phyloP scores from a whole-genome alignment of 1,140 invertebrate genomes.

The Eueides isabella region DNA sequence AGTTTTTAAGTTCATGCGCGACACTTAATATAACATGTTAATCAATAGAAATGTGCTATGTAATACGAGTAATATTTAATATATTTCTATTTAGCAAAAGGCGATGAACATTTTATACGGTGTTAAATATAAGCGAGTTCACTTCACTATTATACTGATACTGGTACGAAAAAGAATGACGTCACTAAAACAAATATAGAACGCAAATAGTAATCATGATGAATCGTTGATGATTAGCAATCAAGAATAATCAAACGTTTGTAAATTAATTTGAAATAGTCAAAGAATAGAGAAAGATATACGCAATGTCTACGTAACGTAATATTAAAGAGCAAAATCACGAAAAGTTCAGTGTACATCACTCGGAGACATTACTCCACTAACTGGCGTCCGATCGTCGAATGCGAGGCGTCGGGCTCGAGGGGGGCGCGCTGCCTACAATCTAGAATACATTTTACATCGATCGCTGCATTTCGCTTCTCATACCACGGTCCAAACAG shows the following conservation, averaged over 20 bases:
- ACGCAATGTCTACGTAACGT: background rate
- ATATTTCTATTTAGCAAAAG: background rate
- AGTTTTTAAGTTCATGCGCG: background rate
- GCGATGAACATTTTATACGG: background rate
- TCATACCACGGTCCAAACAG: constrained; percentile 38
- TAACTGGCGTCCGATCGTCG: constrained; percentile 33
- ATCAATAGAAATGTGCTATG: background rate
- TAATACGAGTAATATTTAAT: background rate
- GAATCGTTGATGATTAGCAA: background rate
- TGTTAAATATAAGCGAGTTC: background rate
- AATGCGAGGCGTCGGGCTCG: constrained; percentile 39
- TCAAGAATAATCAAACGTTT: constrained; percentile 6
- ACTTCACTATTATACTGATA: constrained; percentile 13
- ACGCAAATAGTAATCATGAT: background rate
- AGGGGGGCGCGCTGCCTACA: constrained; percentile 48
- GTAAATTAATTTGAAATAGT: background rate
- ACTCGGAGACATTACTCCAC: constrained; percentile 19
- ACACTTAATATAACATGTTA: background rate
- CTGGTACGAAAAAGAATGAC: constrained; percentile 16
- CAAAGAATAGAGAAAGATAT: background rate
- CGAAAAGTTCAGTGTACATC: background rate
- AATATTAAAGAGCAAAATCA: background rate
- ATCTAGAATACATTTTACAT: constrained; percentile 5
- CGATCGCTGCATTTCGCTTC: constrained; percentile 40
- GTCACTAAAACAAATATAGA: constrained; percentile 12